These are phyloP conservation scores for Montipora sp. DNA, from an alignment of 64 coral and sea anemone genomes.

Conservation along the genomic window DNA sequence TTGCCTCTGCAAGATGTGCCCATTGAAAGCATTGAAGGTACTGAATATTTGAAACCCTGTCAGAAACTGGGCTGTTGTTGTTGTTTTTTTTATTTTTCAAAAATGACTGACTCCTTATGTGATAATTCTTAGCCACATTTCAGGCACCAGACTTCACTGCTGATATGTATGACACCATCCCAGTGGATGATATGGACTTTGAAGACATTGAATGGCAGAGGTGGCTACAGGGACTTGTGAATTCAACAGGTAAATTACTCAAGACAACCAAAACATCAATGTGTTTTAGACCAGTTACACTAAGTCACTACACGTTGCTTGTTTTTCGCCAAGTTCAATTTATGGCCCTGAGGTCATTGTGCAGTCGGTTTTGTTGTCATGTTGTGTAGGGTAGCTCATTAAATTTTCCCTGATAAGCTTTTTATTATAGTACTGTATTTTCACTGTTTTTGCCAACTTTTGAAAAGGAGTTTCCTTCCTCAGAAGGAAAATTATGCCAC, in stretches of 20 bases:
- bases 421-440: too few relatives aligned
- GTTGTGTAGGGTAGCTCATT: too few relatives aligned
- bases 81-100: not conserved
- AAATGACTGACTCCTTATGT: not conserved
- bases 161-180: constrained; percentile 82
- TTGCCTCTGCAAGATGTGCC: constrained; percentile 66
- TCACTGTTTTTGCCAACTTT: too few relatives aligned
- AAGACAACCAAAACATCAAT: too few relatives aligned
- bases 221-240: constrained; percentile 80
- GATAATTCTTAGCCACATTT: constrained; percentile 40
- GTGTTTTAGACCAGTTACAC: too few relatives aligned
- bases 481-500: too few relatives aligned
- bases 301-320: too few relatives aligned
- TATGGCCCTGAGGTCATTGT: too few relatives aligned
- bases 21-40: constrained; percentile 79
- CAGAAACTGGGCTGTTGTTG: not conserved
- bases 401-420: too few relatives aligned
- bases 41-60: not conserved
- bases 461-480: too few relatives aligned
- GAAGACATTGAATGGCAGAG: constrained; percentile 92
- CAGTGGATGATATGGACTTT: constrained; percentile 77
- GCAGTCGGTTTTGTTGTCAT: too few relatives aligned
- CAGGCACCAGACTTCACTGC: constrained; percentile 83
- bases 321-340: too few relatives aligned
- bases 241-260: constrained; percentile 29